Percentiles rank a stretch among this genome's conserved stretches.
Conservation (phyloP, 1,140 invertebrate genomes). For the Nephotettix cincticeps region DNA sequence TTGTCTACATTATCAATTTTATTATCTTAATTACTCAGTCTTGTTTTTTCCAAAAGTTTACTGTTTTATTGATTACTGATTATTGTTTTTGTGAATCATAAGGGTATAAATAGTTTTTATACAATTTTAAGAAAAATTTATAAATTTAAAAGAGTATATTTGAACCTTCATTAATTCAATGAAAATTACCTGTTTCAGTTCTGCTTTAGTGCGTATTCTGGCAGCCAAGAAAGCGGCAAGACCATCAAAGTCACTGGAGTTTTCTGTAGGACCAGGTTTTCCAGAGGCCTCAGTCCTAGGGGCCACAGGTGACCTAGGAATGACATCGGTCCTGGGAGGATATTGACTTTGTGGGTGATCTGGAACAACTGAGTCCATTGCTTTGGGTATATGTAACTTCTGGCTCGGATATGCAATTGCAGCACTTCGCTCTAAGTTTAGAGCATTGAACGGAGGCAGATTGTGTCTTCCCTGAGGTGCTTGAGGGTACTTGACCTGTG, state of each 20-base stretch:
- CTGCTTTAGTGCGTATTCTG: conserved; percentile 77
- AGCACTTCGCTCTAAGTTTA: conserved; percentile 45
- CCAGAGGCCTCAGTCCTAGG: neutral
- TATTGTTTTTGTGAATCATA: too few species aligned
- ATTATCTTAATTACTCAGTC: too few species aligned
- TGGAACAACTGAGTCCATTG: conserved; percentile 58
- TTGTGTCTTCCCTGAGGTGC: conserved; percentile 49
- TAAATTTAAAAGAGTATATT: too few species aligned
- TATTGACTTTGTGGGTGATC: conserved; percentile 36
- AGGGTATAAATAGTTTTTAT: too few species aligned
- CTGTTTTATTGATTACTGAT: too few species aligned
- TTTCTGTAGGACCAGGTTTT: conserved; percentile 35
- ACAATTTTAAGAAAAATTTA: too few species aligned
- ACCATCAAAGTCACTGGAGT: conserved; percentile 50
- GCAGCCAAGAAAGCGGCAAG: conserved; percentile 59
- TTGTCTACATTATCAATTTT: too few species aligned
- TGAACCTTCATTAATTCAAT: neutral
- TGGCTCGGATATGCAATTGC: conserved; percentile 48
- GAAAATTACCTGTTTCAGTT: conserved; percentile 65
- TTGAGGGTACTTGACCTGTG: conserved; percentile 2
- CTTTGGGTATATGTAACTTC: conserved; percentile 66
- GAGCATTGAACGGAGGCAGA: conserved; percentile 57
- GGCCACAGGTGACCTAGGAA: conserved; percentile 8
- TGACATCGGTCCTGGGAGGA: conserved; percentile 39
- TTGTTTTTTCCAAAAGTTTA: too few species aligned